Evolutionary conservation across 1,140 invertebrate species (phyloP), one percentile per base, ranked within the genome.

Genomic region (Yoshiicerus persimilis): DNA sequence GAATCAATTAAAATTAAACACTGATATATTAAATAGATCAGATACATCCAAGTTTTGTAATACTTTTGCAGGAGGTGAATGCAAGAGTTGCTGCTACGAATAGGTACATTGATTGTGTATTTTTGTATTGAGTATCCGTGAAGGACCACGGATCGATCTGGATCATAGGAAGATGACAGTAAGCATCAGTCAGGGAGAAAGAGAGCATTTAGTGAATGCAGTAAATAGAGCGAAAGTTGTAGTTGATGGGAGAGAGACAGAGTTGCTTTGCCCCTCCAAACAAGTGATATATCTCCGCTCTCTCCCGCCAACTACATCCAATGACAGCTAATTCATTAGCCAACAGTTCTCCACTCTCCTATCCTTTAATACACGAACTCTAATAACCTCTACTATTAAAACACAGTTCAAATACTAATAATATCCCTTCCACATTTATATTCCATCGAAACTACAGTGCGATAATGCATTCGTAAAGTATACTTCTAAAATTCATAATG

Each of bases 241-340:
- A 56, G 38, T 32, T 1, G 25, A 34, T n/a, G 11, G 77, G 34
- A 30, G 25, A n/a, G 34, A 27, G 36, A 13, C 13, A 36, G 27
- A 47, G 83, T 47, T 47, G 23, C 13, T 62, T 27, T 66, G 30
- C 30, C 32, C 32, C 75, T 36, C 34, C 16, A 23, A 30, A 84
- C 23, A 8, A 47, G 20, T 30, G 23, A 41, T 84, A 25, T 56
- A 64, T 66, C 62, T 86, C 84, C 30, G 64, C 36, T 86, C 84
- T 64, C 20, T 64, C 27, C 56, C 84, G n/a, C n/a, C n/a, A n/a
- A 64, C 66, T 86, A 30, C 27, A 62, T 36, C 13, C 84, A 86
- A 86, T 86, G 84, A 86, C 84, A 86, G 84, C 84, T 64, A 86
- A 86, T 86, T 86, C 84, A 86, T 86, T 86, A 86, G 41, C 38